phyloP scores from a whole-genome alignment of 2,797 vertebrate species.

The Fistularia commersonii region DNA sequence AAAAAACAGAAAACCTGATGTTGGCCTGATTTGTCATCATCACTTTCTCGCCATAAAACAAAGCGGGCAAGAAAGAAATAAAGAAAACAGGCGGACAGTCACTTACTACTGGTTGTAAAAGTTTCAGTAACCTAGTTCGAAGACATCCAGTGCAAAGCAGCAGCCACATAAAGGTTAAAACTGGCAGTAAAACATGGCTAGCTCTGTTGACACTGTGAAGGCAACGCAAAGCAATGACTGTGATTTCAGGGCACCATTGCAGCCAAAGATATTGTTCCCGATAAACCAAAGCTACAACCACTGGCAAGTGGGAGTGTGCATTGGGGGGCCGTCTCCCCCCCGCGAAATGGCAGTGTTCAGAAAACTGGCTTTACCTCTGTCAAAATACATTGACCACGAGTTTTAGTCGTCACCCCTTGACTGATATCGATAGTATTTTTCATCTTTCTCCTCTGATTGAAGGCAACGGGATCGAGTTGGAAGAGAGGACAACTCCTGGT shows the following conservation, averaged over 20 bases:
- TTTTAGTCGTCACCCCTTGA: constrained; percentile 17
- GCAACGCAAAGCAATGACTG: constrained; percentile 78
- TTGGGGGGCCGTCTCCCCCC: constrained; percentile 62
- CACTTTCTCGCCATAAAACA: constrained; percentile 29
- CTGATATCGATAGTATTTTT: constrained; percentile 8
- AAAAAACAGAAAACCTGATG: constrained; percentile 46
- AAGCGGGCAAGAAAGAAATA: constrained; percentile 19
- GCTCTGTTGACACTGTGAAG: constrained; percentile 80
- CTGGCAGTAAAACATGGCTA: constrained; percentile 83
- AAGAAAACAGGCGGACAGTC: constrained; percentile 39
- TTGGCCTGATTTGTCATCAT: constrained; percentile 37
- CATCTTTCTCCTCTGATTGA: constrained; percentile 64
- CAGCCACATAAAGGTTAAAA: constrained; percentile 74
- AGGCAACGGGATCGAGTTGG: constrained; percentile 72
- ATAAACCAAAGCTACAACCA: constrained; percentile 75
- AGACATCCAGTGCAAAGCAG: constrained; percentile 79
- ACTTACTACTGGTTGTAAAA: constrained; percentile 28
- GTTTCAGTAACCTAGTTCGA: constrained; percentile 60
- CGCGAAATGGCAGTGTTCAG: constrained; percentile 82
- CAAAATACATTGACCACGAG: neutral
- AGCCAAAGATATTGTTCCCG: constrained; percentile 72
- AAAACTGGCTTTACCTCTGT: constrained; percentile 60
- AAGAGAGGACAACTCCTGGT: constrained; percentile 60
- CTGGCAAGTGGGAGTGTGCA: constrained; percentile 70
- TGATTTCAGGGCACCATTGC: constrained; percentile 67